Base-by-base conservation (phyloP, 35 echinoderm and acorn worm species). In the Chiridota heheva region DNA sequence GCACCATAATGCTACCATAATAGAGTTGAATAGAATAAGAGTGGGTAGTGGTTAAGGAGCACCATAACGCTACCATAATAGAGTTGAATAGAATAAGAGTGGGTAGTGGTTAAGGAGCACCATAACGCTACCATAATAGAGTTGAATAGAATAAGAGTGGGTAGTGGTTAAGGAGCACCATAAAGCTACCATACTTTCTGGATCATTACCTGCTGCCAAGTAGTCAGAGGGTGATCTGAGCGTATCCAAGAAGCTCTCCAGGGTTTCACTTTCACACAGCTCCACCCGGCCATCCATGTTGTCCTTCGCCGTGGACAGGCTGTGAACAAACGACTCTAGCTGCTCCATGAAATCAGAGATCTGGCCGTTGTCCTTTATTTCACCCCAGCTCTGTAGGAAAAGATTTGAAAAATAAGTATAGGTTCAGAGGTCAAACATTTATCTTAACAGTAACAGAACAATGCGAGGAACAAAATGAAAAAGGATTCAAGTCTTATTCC, bases 271-370 rank as follows among this genome's bases (percentile, higher is more conserved):
- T 60, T 98, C 95, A 82, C 89, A 83, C 3, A 98, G 89, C 58
- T 98, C 89, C 15, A 98, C 89, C 44, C 83, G 82, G 29, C 95
- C 89, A 51, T 92, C 89, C 95, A 98, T 98, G 85, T 98, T 91
- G 42, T 85, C 81, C 48, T 81, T 87, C 35, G 95, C 95, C 42
- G 85, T 91, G 0, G 80, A 81, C 66, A 98, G 60, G 47, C 89
- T 98, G 26, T 69, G 72, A n/a, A 98, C 81, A 76, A 98, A 98
- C 51, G 79, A 74, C 36, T 98, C 95, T 38, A 98, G 70, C 95
- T 98, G 95, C 42, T 98, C 95, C 5, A 98, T 44, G 74, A 98
- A 98, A 45, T 98, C 95, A 16, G 84, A 84, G 13, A 98, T 82
- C 69, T 98, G 95, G 44, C 79, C 73, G 39, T 91, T 91, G 74